Evolutionary conservation across 2,888 invertebrate species (phyloP), one percentile per base, ranked within the genome.

Genomic region (Lycophotia porphyrea): DNA sequence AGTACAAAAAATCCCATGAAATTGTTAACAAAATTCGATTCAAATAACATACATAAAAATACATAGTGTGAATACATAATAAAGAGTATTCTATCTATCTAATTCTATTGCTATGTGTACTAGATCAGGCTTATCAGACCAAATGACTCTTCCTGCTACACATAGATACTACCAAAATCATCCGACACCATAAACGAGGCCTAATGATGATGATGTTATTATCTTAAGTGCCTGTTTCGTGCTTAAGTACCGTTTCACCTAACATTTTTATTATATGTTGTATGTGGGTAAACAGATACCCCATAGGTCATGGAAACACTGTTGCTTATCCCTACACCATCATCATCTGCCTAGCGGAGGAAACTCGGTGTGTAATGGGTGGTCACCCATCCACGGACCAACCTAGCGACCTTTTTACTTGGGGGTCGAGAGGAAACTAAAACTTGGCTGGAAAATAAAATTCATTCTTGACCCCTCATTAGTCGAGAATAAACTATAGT

Each of bases 151-250:
- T 67, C 44, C 36, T 27, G 49, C 31, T 21, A 47, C 52, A 55
- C 21, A 58, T n/a, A 81, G 13, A 67, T 81, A 63, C 44, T 67
- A 39, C 34, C 21, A 47, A 74, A 78, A 74, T 81, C 74, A 78
- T 74, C 27, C 27, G 3, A 27, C 74, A 63, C 27, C 78, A 47
- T 78, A 74, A 78, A 74, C 44, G 66, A 55, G 60, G 34, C 36
- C 24, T 74, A 78, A 78, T 67, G 81, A 63, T 74, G 66, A 78
- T 78, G 66, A 73, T 47, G 39, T 81, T 67, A 74, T 78, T 78
- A 81, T 81, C 78, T 81, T 81, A 78, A 81, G 78, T 67, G 66
- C 36, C 55, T 15, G 55, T 81, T 66, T 81, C 61, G 27, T 34
- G 21, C 47, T 47, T 74, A 74, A 63, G 81, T 67, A 81, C 64